These are phyloP conservation scores for Neuroterus valhalla DNA, from an alignment of 1,140 invertebrate species.

Conservation along the genomic window DNA sequence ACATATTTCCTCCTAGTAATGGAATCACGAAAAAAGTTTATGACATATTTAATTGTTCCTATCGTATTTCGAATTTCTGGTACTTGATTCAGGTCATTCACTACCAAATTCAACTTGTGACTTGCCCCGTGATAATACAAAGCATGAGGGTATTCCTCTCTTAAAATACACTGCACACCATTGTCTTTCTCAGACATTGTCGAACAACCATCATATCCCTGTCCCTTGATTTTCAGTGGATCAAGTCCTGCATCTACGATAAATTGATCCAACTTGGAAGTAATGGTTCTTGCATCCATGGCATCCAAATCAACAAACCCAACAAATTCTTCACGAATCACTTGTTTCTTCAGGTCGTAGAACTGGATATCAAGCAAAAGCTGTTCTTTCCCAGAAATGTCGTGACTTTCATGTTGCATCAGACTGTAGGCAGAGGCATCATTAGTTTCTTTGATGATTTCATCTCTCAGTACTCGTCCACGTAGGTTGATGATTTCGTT, in stretches of 20 bases:
- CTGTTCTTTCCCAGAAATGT: too few species aligned
- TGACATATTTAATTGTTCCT: conserved; percentile 27
- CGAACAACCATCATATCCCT: conserved; percentile 61
- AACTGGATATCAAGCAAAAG: too few species aligned
- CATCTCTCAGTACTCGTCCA: too few species aligned
- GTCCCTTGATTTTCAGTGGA: conserved; percentile 42
- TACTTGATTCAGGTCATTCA: conserved; percentile 59
- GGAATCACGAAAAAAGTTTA: conserved; percentile 32
- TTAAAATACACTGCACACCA: conserved; percentile 58
- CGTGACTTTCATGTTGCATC: too few species aligned
- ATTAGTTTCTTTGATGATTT: too few species aligned
- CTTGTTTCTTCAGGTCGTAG: conserved; percentile 32
- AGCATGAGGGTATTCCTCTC: conserved; percentile 60
- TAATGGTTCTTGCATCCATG: conserved; percentile 40
- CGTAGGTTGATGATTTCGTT: too few species aligned
- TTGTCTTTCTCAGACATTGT: conserved; percentile 61
- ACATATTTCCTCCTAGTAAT: neutral
- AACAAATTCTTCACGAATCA: conserved; percentile 57
- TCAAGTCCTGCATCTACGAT: conserved; percentile 36
- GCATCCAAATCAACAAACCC: conserved; percentile 51
- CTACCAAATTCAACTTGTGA: conserved; percentile 66
- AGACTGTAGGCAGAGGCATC: too few species aligned
- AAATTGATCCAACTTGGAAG: conserved; percentile 45
- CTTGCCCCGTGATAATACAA: conserved; percentile 63
- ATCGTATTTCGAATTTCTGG: conserved; percentile 59